These are phyloP conservation scores for Mercenaria mercenaria DNA, from an alignment of 1,140 invertebrate species.

Conservation along the genomic window DNA sequence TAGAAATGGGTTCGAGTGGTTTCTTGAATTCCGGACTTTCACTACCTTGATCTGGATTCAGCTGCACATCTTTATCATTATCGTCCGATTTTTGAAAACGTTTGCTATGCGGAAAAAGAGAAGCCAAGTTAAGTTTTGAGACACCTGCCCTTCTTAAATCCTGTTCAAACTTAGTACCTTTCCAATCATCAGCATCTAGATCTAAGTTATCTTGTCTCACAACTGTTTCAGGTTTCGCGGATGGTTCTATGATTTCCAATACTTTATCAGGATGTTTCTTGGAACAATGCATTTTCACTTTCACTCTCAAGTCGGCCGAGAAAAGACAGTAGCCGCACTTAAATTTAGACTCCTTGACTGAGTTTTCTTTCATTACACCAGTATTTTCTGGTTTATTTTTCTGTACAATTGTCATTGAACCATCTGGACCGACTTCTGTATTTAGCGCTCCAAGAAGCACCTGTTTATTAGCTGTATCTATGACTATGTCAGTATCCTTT, in stretches of 20 bases:
- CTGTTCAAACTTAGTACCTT: conserved; percentile 65
- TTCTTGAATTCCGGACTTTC: conserved; percentile 1
- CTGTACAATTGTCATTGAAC: conserved; percentile 35
- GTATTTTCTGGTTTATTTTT: not conserved
- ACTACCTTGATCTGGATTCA: not conserved
- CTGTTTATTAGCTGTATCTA: not conserved
- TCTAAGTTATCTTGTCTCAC: conserved; percentile 1
- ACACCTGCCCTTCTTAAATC: conserved; percentile 55
- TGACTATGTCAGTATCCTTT: not conserved
- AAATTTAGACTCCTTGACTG: conserved; percentile 17
- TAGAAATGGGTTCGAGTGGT: not conserved
- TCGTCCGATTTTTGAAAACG: conserved; percentile 17
- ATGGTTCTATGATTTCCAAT: conserved; percentile 22
- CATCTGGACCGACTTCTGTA: conserved; percentile 17
- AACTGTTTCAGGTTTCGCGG: not conserved
- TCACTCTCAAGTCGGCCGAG: conserved; percentile 45
- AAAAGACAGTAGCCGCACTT: conserved; percentile 62
- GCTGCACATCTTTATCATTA: not conserved
- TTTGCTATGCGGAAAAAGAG: conserved; percentile 56
- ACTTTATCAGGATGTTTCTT: conserved; percentile 41
- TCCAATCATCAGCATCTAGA: conserved; percentile 33
- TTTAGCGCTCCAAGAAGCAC: not conserved
- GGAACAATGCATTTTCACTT: conserved; percentile 57
- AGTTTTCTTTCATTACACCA: not conserved
- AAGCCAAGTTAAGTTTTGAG: conserved; percentile 56